phyloP scores from a whole-genome alignment of 92 coral and sea anemone genomes.

The Bergia sp. region DNA sequence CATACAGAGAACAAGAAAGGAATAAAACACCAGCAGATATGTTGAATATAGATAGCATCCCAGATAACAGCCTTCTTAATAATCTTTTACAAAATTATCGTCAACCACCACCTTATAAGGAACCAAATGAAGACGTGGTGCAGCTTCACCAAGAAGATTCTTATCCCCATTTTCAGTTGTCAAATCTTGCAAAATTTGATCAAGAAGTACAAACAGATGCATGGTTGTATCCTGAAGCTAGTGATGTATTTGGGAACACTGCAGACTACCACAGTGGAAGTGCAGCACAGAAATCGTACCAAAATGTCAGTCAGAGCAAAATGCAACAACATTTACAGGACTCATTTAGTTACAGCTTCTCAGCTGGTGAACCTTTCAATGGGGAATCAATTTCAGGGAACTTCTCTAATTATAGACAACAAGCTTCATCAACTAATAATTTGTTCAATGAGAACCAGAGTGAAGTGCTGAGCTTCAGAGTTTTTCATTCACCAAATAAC shows the following conservation, averaged over 20 bases:
- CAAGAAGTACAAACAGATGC: conserved; percentile 62
- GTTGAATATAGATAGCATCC: conserved; percentile 20
- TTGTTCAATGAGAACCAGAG: conserved; percentile 55
- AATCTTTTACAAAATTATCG: conserved; percentile 61
- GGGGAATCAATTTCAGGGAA: conserved; percentile 50
- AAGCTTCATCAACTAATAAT: conserved; percentile 60
- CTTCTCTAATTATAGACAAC: conserved; percentile 48
- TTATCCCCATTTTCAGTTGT: conserved; percentile 9
- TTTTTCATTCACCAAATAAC: conserved; percentile 29
- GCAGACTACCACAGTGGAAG: conserved; percentile 38
- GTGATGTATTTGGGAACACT: conserved; percentile 18
- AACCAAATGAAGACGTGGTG: conserved; percentile 8
- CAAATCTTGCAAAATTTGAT: conserved; percentile 39
- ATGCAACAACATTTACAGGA: conserved; percentile 47
- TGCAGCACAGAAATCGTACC: conserved; percentile 43
- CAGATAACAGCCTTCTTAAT: conserved; percentile 48
- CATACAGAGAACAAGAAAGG: conserved; percentile 80
- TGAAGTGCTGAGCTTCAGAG: conserved; percentile 50
- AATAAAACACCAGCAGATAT: conserved; percentile 20
- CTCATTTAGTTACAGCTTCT: conserved; percentile 49
- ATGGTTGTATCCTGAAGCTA: conserved; percentile 52
- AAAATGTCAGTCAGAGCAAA: conserved; percentile 44
- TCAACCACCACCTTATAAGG: conserved; percentile 74
- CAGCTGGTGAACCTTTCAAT: conserved; percentile 54
- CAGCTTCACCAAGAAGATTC: background rate